Evolutionary conservation across 2,113 vertebrate genomes (phyloP).

Genomic region (Myodes glareolus): DNA sequence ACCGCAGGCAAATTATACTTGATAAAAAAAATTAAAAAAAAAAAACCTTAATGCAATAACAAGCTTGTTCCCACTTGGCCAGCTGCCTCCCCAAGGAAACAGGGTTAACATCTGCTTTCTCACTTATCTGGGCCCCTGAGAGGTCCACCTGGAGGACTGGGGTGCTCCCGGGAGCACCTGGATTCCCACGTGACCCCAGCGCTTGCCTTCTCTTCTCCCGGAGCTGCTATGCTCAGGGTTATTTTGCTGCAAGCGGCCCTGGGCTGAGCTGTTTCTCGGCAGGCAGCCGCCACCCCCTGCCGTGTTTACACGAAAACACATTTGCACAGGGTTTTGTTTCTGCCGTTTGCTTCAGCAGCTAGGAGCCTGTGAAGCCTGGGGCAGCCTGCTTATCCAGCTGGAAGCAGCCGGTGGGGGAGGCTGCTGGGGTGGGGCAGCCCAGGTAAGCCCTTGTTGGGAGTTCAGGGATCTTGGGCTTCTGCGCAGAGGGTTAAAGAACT

Average conservation of each 20-base stretch:
- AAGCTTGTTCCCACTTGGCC: not conserved
- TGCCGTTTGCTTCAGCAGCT: slow-evolving; percentile 36
- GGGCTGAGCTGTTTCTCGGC: slow-evolving; percentile 61
- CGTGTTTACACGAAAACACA: slow-evolving; percentile 80
- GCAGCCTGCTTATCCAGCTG: slow-evolving; percentile 19
- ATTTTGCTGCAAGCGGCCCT: slow-evolving; percentile 54
- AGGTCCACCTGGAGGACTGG: slow-evolving; percentile 33
- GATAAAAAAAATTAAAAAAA: not conserved
- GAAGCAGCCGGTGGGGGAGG: slow-evolving; percentile 35
- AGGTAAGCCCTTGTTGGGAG: not conserved
- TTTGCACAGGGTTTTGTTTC: slow-evolving; percentile 77
- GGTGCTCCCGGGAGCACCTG: slow-evolving; percentile 21
- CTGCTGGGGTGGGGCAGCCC: not conserved
- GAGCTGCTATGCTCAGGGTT: not conserved
- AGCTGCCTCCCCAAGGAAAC: not conserved
- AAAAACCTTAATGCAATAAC: not conserved
- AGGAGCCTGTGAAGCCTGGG: slow-evolving; percentile 31
- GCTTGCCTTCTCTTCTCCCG: not conserved
- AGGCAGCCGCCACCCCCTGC: slow-evolving; percentile 62
- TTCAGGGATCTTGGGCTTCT: not conserved
- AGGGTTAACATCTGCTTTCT: slow-evolving; percentile 53
- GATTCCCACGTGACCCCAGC: not conserved
- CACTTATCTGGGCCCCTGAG: not conserved
- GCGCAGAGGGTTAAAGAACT: not conserved
- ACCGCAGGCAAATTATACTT: not conserved